Base-by-base conservation (phyloP, 2,113 vertebrate genomes). In the Oncorhynchus nerka region DNA sequence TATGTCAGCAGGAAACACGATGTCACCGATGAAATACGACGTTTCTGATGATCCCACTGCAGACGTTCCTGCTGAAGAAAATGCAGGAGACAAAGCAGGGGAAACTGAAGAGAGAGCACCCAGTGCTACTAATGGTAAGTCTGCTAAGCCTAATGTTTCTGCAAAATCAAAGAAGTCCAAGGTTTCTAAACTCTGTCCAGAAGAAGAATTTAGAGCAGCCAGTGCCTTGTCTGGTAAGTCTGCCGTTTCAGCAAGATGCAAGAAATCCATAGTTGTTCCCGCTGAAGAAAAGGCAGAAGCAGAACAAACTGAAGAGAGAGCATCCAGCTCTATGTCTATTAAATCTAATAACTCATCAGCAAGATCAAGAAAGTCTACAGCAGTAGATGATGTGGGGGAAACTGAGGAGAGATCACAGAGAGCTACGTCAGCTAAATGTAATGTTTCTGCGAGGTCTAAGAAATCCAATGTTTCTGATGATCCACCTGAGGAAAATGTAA, bases 401-500 rank as follows among this genome's bases (percentile, higher is more conserved):
- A 6, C 15, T 77, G 68, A 83, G 68, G 20, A 75, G 4, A 75
- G 75, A 49, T 9, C 70, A 32, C 26, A 74, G 16, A 89, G 85
- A 71, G 81, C 83, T 20, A 81, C 85, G 79, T 86, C 82, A 30
- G 20, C n/a, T 28, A 66, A 49, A 71, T 88, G 88, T 7, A 75
- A 73, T 75, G 20, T 75, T 64, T 90, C 86, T 79, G 48, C 75
- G 69, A 88, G 64, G 55, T 88, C 79, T 55, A 83, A 28, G 0
- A 85, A 83, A 7, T 82, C 84, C 12, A 71, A 79, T 20, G 65
- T 16, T 72, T n/a, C 11, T 0, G 69, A 48, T 19, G 15, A 1
- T 55, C 49, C 16, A 16, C 4, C 49, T 5, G 49, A 16, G 0
- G 49, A 55, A 19, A 16, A 55, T 55, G 49, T 15, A 55, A 15